Base-by-base conservation (phyloP, 2,797 vertebrate genomes). In the Hoplostethus atlanticus region DNA sequence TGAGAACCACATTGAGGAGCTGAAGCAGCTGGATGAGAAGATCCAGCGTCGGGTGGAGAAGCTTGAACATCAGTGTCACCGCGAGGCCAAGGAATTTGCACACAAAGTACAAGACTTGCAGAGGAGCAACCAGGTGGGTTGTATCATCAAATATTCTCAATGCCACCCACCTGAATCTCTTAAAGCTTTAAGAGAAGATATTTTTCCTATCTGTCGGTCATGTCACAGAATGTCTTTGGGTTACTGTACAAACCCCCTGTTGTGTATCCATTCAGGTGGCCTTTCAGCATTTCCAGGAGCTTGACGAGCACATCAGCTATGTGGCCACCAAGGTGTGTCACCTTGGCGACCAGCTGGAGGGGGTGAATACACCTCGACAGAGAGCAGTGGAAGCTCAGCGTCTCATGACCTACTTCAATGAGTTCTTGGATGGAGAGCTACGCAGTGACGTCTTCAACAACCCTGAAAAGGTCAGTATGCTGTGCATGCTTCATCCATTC, bases 291-390 rank as follows among this genome's bases (percentile, higher is more conserved):
- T 99, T 99, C 90, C 98, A 99, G 91, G 98, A 99, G 82, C 94
- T 99, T 4, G 98, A 99, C 84, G 98, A 99, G 84, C 98, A 99
- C 83, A 99, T 99, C 90, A 99, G 98, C 91, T 99, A 99, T 68
- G 98, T 99, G 87, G 98, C 98, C 72, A 99, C 98, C 13, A 99
- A 99, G 88, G 98, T 99, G 87, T 99, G 98, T 92, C 98, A 99
- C 93, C 96, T 99, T 68, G 98, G 98, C 0, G 98, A 99, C 93
- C 97, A 99, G 85, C 93, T 99, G 84, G 98, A 99, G 89, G 98
- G 98, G 73, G 98, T 99, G 79, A 99, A 99, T 90, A 99, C 97
- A 4, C 98, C 98, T n/a, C 95, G 98, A 73, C 98, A 99, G 91
- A 95, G 98, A 79, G 98, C 98, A 16, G 98, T 99, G 78, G 98